Base-by-base conservation (phyloP, 2,888 invertebrate genomes). In the Carabus problematicus region DNA sequence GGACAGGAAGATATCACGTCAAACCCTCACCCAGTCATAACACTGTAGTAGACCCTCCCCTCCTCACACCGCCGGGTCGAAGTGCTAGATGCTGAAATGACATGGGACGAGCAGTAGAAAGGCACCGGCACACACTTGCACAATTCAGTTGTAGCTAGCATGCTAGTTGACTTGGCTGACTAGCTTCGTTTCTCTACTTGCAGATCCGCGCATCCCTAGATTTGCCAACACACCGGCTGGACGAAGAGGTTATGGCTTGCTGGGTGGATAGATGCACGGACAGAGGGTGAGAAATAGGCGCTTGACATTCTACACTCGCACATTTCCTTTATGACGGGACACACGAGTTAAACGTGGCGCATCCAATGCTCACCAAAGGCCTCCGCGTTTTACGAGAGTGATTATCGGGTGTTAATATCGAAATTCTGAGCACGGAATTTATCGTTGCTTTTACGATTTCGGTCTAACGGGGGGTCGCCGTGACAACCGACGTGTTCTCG, bases 1-100 rank as follows among this genome's bases (percentile, higher is more conserved):
- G 71, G 72, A 72, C 67, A 60, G 67, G 60, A 52, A 69, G 62
- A 69, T 62, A 69, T 69, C 69, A 62, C 56, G 60, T 67, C 67
- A 67, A 56, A 41, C 67, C 64, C 54, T 54, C 54, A 18, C 56
- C 43, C 39, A 64, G 56, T 47, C 61, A 61, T 61, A 61, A 61
- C 47, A 61, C 42, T 16, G 11, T 39, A 14, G 9, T 16, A 52
- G 18, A 12, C 52, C 9, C 14, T 12, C 16, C 52, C 52, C 52
- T 49, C 49, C 19, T 16, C 19, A 52, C 19, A 45, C 56, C 29
- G 11, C 29, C 40, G 11, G 29, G 3, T 29, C 29, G 3, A 29
- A 29, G 45, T 45, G 45, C 45, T 12, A n/a, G 14, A 14, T 45
- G 45, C n/a, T 45, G 45, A 14, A 45, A 45, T 14, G 14, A 12